Evolutionary conservation across 2,888 invertebrate species (phyloP).

Genomic region (Corythucha ciliata): DNA sequence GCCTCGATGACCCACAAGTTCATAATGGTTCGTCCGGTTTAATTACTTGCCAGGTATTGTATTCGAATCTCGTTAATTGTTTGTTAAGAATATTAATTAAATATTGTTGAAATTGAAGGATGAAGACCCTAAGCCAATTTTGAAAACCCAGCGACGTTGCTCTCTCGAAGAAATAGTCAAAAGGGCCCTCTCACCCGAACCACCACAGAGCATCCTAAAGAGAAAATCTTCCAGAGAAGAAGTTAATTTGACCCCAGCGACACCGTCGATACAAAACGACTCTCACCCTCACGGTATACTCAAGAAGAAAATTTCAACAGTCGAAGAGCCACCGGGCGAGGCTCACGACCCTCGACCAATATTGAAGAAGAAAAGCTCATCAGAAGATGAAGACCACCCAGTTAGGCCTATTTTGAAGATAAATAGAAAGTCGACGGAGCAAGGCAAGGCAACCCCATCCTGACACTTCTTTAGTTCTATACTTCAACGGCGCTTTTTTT

Average conservation of each 20-base stretch:
- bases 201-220: conserved; percentile 73
- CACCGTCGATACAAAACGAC: conserved; percentile 14
- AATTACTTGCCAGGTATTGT: neutral
- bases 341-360: conserved; percentile 51
- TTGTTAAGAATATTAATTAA: neutral
- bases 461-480: neutral
- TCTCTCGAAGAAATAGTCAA: conserved; percentile 58
- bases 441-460: conserved; percentile 18
- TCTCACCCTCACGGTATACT: too few relatives aligned
- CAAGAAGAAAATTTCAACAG: conserved; percentile 70
- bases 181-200: conserved; percentile 42
- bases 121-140: conserved; percentile 55
- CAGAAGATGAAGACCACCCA: conserved; percentile 46
- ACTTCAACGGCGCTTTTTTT: neutral
- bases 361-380: conserved; percentile 70
- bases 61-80: neutral
- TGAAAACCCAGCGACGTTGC: conserved; percentile 52
- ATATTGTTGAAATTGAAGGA: conserved; percentile 16
- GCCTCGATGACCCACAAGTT: conserved; percentile 69
- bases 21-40: too few relatives aligned
- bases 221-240: conserved; percentile 48
- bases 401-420: conserved; percentile 69
- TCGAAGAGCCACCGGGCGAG: conserved; percentile 48
- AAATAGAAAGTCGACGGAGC: conserved; percentile 31
- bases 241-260: conserved; percentile 19